phyloP scores from a whole-genome alignment of 2,113 vertebrate genomes.

The Macaca fascicularis region T2T-MFA8v1.1 NC_088379.1:53656001-53656500 shows the following conservation, averaged over 20 bases:
- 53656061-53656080: background rate
- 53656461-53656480: background rate
- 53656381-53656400: background rate
- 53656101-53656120: slow-evolving; percentile 35
- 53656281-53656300: background rate
- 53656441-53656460: background rate
- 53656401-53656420: background rate
- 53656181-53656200: background rate
- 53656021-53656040: slow-evolving; percentile 28
- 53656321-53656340: background rate
- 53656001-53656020: slow-evolving; percentile 36
- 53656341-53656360: background rate
- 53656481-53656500: background rate
- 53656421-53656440: background rate
- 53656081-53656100: background rate
- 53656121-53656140: background rate
- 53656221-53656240: background rate
- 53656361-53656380: background rate
- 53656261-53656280: background rate
- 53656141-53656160: background rate
- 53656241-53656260: background rate
- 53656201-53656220: background rate
- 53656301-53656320: background rate
- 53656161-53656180: background rate
- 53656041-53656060: background rate